Base-by-base conservation (phyloP, 2,113 vertebrate genomes). In the Sterna hirundo region DNA sequence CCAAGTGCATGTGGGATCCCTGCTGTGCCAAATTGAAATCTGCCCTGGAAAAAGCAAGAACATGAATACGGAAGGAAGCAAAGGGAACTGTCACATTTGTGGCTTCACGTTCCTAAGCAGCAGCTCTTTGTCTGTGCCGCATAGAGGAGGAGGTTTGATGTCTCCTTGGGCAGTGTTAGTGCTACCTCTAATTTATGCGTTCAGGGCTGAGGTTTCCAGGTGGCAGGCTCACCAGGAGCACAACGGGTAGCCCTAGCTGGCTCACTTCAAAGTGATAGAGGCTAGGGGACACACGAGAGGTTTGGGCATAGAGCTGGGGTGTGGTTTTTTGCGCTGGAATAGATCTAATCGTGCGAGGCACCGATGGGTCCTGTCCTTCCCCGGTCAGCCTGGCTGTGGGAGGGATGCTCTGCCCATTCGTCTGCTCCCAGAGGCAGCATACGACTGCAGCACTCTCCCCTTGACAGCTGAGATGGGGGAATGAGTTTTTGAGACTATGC, bases 221-320 rank as follows among this genome's bases (percentile, higher is more conserved):
- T 58, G 71, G 30, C 3, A 5, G 40, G 61, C 75, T 93, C 25
- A 7, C 54, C 38, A 40, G 90, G 51, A 79, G 30, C 88, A 34
- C 40, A 27, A 13, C 2, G 3, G 34, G 80, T 57, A 69, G 46
- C 40, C 66, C 29, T 13, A 4, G 25, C 52, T 91, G 55, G 26
- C 80, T 86, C 47, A 5, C 34, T 93, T 52, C 40, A 36, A 62
- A 90, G 42, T 3, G 3, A 40, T 21, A n/a, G 78, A 29, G 49
- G 46, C 5, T 2, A 57, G 51, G 54, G 82, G 60, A 47, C 51
- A 34, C 1, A 0, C 0, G 0, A 60, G 64, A 75, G 64, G 29
- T 71, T 83, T 82, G 60, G 29, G 17, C 12, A 1, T 66, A 82
- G 72, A 83, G 55, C 61, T 44, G 15, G 64, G 46, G 8, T 27